Evolutionary conservation across 1,140 invertebrate species (phyloP).

Genomic region (Hylaeus volcanicus): DNA sequence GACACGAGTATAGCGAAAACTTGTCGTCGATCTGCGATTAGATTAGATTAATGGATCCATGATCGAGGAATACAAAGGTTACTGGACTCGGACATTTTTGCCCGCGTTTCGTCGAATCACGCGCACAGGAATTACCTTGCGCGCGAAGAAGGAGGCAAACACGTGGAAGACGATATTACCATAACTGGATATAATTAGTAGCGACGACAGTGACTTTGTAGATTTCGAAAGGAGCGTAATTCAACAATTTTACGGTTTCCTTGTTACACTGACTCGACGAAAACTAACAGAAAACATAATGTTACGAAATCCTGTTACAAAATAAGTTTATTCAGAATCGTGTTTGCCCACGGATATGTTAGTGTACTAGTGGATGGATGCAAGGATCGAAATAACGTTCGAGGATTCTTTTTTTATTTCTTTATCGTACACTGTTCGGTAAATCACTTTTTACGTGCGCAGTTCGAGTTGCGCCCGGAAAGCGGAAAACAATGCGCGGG

Average conservation of each 20-base stretch:
- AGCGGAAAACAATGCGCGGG: background rate
- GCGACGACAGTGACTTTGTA: too few relatives aligned
- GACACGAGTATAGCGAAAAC: background rate
- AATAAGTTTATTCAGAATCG: too few relatives aligned
- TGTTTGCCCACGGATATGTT: too few relatives aligned
- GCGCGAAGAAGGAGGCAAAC: background rate
- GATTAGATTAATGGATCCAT: constrained; percentile 57
- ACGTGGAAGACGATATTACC: background rate
- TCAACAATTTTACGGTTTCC: background rate
- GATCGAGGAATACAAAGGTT: constrained; percentile 25
- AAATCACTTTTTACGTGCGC: background rate
- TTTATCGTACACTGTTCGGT: background rate
- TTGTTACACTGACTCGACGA: background rate
- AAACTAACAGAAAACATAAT: background rate
- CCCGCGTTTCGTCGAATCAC: background rate
- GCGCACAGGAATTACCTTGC: background rate
- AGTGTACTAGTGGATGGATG: too few relatives aligned
- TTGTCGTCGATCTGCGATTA: constrained; percentile 45
- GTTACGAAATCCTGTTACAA: too few relatives aligned
- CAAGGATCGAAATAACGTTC: too few relatives aligned
- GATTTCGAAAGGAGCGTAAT: background rate
- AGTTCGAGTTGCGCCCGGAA: background rate
- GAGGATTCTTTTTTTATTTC: background rate
- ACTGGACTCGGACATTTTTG: constrained; percentile 45
- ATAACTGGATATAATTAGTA: background rate